Conservation (phyloP, 2,888 invertebrate species). For the Drosophila helvetica region DNA sequence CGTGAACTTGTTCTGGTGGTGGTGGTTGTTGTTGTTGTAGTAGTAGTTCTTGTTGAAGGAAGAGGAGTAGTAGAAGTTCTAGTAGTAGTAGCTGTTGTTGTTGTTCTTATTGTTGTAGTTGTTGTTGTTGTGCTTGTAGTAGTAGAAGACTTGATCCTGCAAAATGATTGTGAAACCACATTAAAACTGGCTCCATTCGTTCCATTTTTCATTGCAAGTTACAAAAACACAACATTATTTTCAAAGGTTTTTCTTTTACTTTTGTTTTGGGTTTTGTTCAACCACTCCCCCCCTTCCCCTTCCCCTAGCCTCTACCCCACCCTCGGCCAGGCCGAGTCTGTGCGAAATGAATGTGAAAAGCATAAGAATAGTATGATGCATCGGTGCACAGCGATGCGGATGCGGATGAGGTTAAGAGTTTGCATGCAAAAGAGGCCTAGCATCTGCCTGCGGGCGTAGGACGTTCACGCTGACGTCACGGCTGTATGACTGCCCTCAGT, state of each 20-base stretch:
- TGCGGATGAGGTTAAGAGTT: neutral
- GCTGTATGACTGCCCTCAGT: neutral
- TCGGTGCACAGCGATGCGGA: neutral
- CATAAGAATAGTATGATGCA: neutral
- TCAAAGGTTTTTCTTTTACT: slow-evolving; percentile 30
- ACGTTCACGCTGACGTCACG: slow-evolving; percentile 1
- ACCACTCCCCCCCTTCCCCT: neutral
- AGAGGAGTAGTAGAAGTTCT: slow-evolving; percentile 68
- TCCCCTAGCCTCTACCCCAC: neutral
- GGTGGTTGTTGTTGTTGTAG: slow-evolving; percentile 65
- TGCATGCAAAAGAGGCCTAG: neutral
- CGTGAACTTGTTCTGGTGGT: slow-evolving; percentile 76
- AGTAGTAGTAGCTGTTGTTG: slow-evolving; percentile 75
- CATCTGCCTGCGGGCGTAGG: neutral
- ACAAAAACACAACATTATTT: slow-evolving; percentile 39
- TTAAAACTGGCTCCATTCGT: slow-evolving; percentile 79
- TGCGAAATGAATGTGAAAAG: slow-evolving; percentile 1
- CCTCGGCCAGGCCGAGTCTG: neutral
- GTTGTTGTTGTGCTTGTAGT: slow-evolving; percentile 75
- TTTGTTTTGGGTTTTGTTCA: slow-evolving; percentile 16
- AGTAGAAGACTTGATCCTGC: slow-evolving; percentile 83
- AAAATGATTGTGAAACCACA: slow-evolving; percentile 84
- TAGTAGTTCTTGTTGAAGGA: slow-evolving; percentile 80
- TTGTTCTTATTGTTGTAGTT: slow-evolving; percentile 66
- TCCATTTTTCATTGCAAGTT: slow-evolving; percentile 40